Base-by-base conservation (phyloP, 2,888 invertebrate species). In the Oscheius sp. region DNA sequence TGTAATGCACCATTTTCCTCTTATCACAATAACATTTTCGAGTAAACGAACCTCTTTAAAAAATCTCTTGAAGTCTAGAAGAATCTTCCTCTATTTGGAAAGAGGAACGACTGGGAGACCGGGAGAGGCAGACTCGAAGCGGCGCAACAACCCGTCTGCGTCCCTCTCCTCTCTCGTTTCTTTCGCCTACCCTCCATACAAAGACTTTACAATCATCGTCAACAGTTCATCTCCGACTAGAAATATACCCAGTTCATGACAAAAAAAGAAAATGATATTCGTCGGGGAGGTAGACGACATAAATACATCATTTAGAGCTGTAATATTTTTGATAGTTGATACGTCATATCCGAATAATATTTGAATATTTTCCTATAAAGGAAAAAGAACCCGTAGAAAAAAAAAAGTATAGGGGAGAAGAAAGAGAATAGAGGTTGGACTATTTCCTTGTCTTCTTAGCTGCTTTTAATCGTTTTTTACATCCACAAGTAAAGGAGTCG, bases 401-500 rank as follows among this genome's bases (percentile, higher is more conserved):
- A 41, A 6, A 36, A 9, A 9, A n/a, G n/a, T n/a, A n/a, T n/a
- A n/a, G n/a, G n/a, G n/a, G n/a, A 36, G 36, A 36, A 36, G 36
- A 36, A 36, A 14, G 36, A 36, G 8, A 14, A 36, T 8, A 8
- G 8, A 36, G 36, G 36, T 8, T 8, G 36, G 36, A 8, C 36
- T 9, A 14, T 14, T 36, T 8, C 8, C n/a, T 86, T 87, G 33
- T 84, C 64, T 17, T 28, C 41, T 65, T 38, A 17, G 26, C 38
- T 56, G 28, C 22, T 33, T 30, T 38, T 41, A n/a, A n/a, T n/a
- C n/a, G n/a, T 24, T 33, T 24, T 22, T 24, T 30, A 72, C 84
- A 85, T n/a, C 85, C 86, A 75, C 86, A 86, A 67, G 81, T 82
- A 69, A 85, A 86, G 36, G 79, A 77, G 32, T 49, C 57, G 20